Evolutionary conservation across 2,797 vertebrate species (phyloP).

Genomic region (Eulemur coronatus): DNA sequence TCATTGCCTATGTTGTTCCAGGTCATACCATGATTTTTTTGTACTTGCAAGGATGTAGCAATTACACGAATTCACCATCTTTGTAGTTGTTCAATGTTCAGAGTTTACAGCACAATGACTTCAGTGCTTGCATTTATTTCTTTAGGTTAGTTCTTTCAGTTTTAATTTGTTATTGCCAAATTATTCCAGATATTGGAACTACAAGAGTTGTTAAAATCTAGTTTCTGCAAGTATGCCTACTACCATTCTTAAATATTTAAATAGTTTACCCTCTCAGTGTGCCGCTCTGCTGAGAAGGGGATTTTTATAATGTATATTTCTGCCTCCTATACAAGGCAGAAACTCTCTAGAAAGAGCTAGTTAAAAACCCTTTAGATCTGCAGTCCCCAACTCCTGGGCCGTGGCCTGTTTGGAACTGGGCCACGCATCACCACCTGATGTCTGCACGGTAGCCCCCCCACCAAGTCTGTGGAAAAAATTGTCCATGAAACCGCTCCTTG

Average conservation of each 20-base stretch:
- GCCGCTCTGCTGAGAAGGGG: not conserved
- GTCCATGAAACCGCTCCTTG: no score
- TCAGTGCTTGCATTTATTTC: conserved; percentile 27
- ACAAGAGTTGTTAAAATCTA: not conserved
- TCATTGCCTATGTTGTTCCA: not conserved
- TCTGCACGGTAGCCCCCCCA: no score
- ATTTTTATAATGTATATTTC: not conserved
- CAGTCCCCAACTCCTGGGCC: no score
- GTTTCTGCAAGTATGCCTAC: not conserved
- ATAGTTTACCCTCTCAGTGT: not conserved
- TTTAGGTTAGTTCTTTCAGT: not conserved
- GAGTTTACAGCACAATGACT: not conserved
- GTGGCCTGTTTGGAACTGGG: no score
- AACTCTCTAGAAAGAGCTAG: not conserved
- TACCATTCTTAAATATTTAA: not conserved
- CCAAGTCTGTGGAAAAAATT: no score
- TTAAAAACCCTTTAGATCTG: not conserved
- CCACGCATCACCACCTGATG: no score
- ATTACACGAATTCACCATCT: not conserved
- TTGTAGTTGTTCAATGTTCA: not conserved
- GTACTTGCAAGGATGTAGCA: not conserved
- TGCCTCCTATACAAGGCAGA: not conserved
- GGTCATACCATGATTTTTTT: not conserved
- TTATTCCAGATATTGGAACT: not conserved
- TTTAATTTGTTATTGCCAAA: conserved; percentile 5